phyloP scores from a whole-genome alignment of 1,140 invertebrate species.

The Latrodectus geometricus region DNA sequence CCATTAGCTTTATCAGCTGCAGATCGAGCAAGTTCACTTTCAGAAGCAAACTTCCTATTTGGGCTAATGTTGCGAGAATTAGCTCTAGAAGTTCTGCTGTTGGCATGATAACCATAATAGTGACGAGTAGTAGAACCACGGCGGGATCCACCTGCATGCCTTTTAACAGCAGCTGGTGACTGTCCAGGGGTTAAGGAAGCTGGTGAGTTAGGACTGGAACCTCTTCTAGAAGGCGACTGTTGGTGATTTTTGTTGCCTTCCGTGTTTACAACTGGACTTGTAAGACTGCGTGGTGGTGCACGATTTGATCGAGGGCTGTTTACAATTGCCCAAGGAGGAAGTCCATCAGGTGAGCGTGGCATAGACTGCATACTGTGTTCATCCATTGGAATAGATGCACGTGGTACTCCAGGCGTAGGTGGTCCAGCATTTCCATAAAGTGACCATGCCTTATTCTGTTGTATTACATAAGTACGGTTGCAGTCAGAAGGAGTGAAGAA shows the following conservation, averaged over 20 bases:
- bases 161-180: constrained; percentile 63
- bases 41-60: constrained; percentile 85
- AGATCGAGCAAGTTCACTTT: constrained; percentile 83
- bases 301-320: constrained; percentile 49
- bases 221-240: constrained; percentile 63
- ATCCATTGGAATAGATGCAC: constrained; percentile 33
- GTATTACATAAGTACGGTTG: neutral
- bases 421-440: constrained; percentile 50
- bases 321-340: constrained; percentile 47
- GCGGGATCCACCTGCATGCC: constrained; percentile 59
- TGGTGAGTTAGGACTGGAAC: constrained; percentile 66
- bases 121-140: constrained; percentile 14
- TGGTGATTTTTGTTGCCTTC: constrained; percentile 21
- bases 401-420: constrained; percentile 44
- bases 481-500: constrained; percentile 79
- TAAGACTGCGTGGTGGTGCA: constrained; percentile 57
- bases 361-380: constrained; percentile 11
- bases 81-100: constrained; percentile 9
- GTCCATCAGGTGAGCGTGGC: constrained; percentile 42
- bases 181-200: constrained; percentile 65
- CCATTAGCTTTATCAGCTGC: constrained; percentile 71
- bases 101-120: constrained; percentile 46
- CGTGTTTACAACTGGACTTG: constrained; percentile 47
- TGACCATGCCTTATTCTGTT: constrained; percentile 42
- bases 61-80: constrained; percentile 74